phyloP scores from a whole-genome alignment of 2,797 vertebrate species.

The Urocyon cinereoargenteus region DNA sequence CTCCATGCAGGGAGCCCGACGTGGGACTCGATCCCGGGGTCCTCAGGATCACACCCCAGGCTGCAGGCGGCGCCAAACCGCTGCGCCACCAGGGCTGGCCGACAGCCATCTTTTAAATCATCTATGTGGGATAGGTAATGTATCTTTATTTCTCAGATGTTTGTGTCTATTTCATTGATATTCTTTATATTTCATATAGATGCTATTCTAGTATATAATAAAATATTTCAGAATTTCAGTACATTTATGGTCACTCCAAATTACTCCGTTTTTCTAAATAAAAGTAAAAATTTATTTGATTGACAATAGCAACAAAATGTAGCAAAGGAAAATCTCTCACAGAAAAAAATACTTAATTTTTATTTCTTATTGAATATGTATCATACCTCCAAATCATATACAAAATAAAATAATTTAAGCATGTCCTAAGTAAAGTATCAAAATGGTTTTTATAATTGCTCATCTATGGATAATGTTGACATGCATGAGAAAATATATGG shows the following conservation, averaged over 20 bases:
- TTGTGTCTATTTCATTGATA: conserved; percentile 26
- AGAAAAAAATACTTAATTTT: conserved; percentile 1
- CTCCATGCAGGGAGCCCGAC: too few relatives aligned
- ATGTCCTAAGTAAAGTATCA: neutral
- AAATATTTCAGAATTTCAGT: neutral
- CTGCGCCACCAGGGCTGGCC: too few relatives aligned
- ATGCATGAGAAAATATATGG: neutral
- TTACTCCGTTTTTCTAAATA: neutral
- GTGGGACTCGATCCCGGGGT: too few relatives aligned
- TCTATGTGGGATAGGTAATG: neutral
- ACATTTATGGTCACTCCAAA: neutral
- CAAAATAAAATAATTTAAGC: neutral
- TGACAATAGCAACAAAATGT: neutral
- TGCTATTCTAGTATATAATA: neutral
- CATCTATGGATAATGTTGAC: neutral
- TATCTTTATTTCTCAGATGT: neutral
- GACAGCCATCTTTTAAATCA: neutral
- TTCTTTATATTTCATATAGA: conserved; percentile 3
- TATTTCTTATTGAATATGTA: neutral
- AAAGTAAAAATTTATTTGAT: neutral
- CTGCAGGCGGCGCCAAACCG: too few relatives aligned
- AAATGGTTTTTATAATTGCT: neutral
- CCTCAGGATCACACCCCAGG: too few relatives aligned
- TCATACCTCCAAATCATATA: neutral
- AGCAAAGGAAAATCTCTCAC: neutral